A percentile compares a stretch with the other conserved stretches of the same genome.
Conservation (phyloP, 2,113 vertebrate genomes). For the Athene noctua region DNA sequence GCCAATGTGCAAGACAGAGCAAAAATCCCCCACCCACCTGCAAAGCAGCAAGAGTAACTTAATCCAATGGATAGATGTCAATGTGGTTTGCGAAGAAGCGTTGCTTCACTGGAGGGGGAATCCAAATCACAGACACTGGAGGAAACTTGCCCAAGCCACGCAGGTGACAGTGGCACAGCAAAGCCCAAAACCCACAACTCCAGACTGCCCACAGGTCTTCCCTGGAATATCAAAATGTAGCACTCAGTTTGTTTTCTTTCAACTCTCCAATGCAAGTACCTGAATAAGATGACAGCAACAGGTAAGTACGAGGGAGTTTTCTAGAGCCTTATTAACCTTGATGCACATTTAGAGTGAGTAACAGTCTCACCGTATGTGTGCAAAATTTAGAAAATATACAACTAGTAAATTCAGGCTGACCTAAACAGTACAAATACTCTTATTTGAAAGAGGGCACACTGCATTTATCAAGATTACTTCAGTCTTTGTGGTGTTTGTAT, state of each 20-base stretch:
- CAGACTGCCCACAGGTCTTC: not conserved
- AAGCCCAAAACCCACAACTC: not conserved
- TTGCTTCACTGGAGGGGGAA: not conserved
- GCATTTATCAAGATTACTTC: not conserved
- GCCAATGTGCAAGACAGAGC: not conserved
- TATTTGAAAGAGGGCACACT: not conserved
- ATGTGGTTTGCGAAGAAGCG: not conserved
- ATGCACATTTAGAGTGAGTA: not conserved
- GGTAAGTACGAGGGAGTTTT: not conserved
- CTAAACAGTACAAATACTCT: not conserved
- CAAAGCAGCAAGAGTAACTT: not conserved
- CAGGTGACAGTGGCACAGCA: not conserved
- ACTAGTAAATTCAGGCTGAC: not conserved
- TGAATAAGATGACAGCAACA: not conserved
- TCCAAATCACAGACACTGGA: not conserved
- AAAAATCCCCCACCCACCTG: not conserved
- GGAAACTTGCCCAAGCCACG: not conserved
- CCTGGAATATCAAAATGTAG: not conserved
- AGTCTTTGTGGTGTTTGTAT: not conserved
- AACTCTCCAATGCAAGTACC: not conserved
- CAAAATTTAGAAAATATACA: not conserved
- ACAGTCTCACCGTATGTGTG: not conserved
- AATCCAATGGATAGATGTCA: accelerated
- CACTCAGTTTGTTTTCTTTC: not conserved
- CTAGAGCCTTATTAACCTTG: not conserved